These are phyloP conservation scores for Ameiurus melas DNA, from an alignment of 2,113 vertebrate genomes.

Conservation along the genomic window DNA sequence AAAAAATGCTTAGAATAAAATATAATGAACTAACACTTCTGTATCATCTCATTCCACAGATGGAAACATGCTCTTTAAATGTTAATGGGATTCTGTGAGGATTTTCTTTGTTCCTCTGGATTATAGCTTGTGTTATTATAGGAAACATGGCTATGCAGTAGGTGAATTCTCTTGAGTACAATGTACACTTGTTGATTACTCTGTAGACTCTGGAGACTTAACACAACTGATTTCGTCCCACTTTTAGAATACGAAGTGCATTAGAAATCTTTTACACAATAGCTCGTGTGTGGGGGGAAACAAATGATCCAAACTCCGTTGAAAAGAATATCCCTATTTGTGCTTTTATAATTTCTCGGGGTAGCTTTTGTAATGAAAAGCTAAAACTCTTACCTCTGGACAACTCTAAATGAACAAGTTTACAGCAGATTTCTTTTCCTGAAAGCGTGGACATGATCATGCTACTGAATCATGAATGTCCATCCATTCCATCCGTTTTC, in stretches of 20 bases:
- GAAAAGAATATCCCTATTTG: not conserved
- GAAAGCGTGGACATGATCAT: not conserved
- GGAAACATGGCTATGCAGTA: not conserved
- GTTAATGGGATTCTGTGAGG: constrained; percentile 11
- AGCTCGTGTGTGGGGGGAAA: not conserved
- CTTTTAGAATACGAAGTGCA: not conserved
- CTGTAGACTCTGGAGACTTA: not conserved
- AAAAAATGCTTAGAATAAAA: not conserved
- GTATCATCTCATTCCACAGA: constrained; percentile 1
- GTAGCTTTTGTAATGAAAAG: not conserved
- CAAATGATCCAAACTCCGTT: not conserved
- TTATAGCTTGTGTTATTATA: not conserved
- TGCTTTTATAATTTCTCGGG: not conserved
- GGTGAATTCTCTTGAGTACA: not conserved
- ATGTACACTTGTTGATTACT: not conserved
- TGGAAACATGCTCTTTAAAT: not conserved
- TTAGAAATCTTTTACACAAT: not conserved
- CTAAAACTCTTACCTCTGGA: not conserved
- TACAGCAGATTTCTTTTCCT: not conserved
- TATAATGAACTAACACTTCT: not conserved
- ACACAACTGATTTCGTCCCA: not conserved
- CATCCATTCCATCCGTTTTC: too few species aligned
- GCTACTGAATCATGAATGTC: not conserved
- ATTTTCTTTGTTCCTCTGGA: not conserved
- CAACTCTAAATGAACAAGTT: not conserved